Base-by-base conservation (phyloP, 2,797 vertebrate species). In the Lacerta viridis region DNA sequence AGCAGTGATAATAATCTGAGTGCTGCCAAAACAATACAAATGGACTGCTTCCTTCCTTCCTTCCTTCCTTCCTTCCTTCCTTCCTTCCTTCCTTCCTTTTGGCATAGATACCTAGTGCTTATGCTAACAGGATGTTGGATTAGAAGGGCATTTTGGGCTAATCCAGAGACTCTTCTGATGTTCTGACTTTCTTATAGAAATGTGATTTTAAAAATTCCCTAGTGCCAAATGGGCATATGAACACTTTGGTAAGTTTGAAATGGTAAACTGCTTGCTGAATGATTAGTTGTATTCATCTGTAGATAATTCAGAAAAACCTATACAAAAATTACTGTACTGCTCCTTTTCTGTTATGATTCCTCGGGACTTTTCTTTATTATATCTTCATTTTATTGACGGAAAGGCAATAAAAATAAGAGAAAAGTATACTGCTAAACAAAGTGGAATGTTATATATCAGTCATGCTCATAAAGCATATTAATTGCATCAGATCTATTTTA, bases 391-490 rank as follows among this genome's bases (percentile, higher is more conserved):
- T 76, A 83, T 76, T 41, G 4, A 20, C 3, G 76, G 61, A 77
- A 50, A 23, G 29, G 59, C 33, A 75, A 43, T 83, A 68, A 88
- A 76, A 17, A 50, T 18, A 50, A 50, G 55, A 27, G 1, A 27
- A 55, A 36, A 36, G 74, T 36, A 83, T 76, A 18, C 41, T 68
- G 41, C 41, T 41, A 66, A 87, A 75, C 39, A 66, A 81, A 64
- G 43, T 76, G 59, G 80, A 76, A 77, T 76, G 72, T 7, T 50
- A 68, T 80, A 66, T 64, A 33, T 83, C 59, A 50, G 33, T 88
- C 74, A 83, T 76, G 43, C 86, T 36, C 72, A 64, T 39, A 87
- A 81, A 81, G 41, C 41, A 83, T 76, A 88, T 80, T 82, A 64
- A 88, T 88, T 36, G 72, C 9, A 81, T 81, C 69, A 74, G 59